Conservation (phyloP, 1,140 invertebrate species). For the Nephotettix cincticeps region DNA sequence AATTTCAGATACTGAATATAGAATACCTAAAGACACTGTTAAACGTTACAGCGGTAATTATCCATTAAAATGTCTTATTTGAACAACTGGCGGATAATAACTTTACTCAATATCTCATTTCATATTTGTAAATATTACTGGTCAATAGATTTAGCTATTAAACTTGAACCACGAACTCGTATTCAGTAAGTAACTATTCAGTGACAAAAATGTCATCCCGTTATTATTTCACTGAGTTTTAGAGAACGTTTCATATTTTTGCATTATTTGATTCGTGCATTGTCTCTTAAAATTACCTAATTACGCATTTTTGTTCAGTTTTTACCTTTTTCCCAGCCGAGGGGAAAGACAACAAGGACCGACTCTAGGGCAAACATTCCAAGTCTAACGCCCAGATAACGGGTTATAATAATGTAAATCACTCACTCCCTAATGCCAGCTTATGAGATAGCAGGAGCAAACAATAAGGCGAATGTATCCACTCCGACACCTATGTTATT, state of each 20-base stretch:
- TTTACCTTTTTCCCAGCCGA: background rate
- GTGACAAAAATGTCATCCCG: background rate
- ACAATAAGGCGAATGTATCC: constrained; percentile 3
- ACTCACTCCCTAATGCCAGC: background rate
- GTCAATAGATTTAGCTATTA: too few species aligned
- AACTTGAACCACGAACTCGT: background rate
- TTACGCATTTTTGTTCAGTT: background rate
- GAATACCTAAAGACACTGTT: too few species aligned
- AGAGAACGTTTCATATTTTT: background rate
- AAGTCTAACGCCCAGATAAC: background rate
- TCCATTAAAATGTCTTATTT: too few species aligned
- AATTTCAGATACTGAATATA: too few species aligned
- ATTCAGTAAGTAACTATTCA: background rate
- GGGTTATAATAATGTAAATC: background rate
- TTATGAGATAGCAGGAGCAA: constrained; percentile 12
- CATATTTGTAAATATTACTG: too few species aligned
- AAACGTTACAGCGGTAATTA: too few species aligned
- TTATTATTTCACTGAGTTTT: background rate
- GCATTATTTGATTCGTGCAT: background rate
- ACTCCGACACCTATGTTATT: background rate
- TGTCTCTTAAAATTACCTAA: background rate
- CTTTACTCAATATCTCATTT: too few species aligned
- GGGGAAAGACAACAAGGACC: background rate
- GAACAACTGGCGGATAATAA: too few species aligned
- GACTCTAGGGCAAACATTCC: background rate